phyloP scores from a whole-genome alignment of 2,113 vertebrate species.

The Tretioscincus oriximinensis region DNA sequence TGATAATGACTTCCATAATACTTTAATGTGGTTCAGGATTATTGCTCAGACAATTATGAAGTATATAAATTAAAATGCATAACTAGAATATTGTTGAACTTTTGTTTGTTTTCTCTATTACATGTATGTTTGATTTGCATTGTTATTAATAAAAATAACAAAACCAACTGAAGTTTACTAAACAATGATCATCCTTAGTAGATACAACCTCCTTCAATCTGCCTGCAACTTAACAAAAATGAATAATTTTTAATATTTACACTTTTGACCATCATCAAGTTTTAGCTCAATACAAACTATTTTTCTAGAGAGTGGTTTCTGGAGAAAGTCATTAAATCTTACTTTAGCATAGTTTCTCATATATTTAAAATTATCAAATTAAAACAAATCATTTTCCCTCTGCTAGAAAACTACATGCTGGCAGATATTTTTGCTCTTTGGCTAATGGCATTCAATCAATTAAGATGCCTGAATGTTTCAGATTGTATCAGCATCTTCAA shows the following conservation, averaged over 20 bases:
- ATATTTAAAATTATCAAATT: neutral
- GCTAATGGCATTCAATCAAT: neutral
- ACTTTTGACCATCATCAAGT: neutral
- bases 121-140: no score
- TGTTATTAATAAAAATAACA: no score
- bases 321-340: neutral
- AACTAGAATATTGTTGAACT: no score
- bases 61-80: no score
- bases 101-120: no score
- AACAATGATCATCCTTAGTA: no score
- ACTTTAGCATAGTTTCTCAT: neutral
- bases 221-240: neutral
- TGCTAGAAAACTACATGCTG: neutral
- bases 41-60: no score
- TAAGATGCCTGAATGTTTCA: slow-evolving; percentile 6
- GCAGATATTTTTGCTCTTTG: neutral
- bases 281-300: neutral
- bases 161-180: no score
- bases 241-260: neutral
- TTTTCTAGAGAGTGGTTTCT: neutral
- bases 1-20: no score
- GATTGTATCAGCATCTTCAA: neutral
- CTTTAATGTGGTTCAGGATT: no score
- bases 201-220: no score
- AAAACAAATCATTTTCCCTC: neutral